Percentiles rank a stretch among this genome's conserved stretches.
Evolutionary conservation across 2,797 vertebrate genomes (phyloP).

Genomic region (Arremon aurantiirostris): DNA sequence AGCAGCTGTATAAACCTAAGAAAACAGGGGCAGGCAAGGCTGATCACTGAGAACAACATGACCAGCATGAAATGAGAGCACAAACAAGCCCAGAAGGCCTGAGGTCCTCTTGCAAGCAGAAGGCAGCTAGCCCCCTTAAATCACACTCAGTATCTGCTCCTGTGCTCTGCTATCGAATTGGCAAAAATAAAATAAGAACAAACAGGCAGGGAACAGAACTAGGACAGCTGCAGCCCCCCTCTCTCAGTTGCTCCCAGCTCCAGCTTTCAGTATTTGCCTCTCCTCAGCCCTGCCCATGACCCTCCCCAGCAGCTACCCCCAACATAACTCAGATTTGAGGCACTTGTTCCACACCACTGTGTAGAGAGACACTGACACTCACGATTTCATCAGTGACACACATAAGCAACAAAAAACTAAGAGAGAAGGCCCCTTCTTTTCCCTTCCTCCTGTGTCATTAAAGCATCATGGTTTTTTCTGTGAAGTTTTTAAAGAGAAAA

Average conservation of each 20-base stretch:
- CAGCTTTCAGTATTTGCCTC: neutral
- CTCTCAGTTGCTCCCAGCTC: neutral
- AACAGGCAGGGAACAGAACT: neutral
- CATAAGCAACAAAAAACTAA: neutral
- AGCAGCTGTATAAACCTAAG: constrained; percentile 3
- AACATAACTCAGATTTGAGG: neutral
- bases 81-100: neutral
- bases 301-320: neutral
- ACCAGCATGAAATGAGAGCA: neutral
- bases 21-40: neutral
- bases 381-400: neutral
- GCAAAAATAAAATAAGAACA: neutral
- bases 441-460: neutral
- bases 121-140: neutral
- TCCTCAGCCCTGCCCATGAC: neutral
- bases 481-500: constrained; percentile 2
- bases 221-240: neutral
- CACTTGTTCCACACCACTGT: neutral
- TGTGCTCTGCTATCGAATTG: neutral
- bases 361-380: neutral
- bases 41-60: neutral
- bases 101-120: neutral
- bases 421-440: neutral
- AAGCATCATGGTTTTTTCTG: neutral
- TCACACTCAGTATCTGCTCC: neutral